These are phyloP conservation scores for Hemitrygon akajei DNA, from an alignment of 2,797 vertebrate genomes.

Conservation along the genomic window DNA sequence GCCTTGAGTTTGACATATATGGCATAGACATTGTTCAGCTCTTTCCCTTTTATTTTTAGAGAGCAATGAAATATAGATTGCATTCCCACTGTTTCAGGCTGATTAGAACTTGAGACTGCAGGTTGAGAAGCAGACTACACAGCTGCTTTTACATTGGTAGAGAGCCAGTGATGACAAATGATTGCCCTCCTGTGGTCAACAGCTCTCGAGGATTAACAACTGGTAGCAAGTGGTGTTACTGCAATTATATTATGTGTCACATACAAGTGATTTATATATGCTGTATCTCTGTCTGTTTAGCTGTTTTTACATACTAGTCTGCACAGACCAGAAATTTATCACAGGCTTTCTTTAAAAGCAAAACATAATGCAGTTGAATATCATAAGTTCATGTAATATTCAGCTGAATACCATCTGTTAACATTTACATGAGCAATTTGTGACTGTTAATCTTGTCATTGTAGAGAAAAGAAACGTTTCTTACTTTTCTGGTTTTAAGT, in stretches of 20 bases:
- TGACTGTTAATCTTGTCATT: not conserved
- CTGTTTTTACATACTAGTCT: not conserved
- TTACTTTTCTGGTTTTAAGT: slow-evolving; percentile 95
- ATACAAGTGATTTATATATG: too few species aligned
- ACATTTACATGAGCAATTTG: not conserved
- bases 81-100: not conserved
- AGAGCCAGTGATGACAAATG: not conserved
- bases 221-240: not conserved
- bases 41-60: not conserved
- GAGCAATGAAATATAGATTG: not conserved
- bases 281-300: not conserved
- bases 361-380: not conserved
- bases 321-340: not conserved
- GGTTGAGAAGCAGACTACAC: not conserved
- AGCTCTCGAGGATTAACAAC: not conserved
- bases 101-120: not conserved
- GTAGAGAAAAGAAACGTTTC: slow-evolving; percentile 37
- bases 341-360: not conserved
- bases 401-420: not conserved
- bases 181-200: not conserved
- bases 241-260: not conserved
- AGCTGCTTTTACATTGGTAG: not conserved
- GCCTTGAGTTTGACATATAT: too few species aligned
- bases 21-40: not conserved
- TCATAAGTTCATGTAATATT: not conserved